Evolutionary conservation across 2,888 invertebrate species (phyloP), one percentile per base, ranked within the genome.

Genomic region (Campopleginae sp.): DNA sequence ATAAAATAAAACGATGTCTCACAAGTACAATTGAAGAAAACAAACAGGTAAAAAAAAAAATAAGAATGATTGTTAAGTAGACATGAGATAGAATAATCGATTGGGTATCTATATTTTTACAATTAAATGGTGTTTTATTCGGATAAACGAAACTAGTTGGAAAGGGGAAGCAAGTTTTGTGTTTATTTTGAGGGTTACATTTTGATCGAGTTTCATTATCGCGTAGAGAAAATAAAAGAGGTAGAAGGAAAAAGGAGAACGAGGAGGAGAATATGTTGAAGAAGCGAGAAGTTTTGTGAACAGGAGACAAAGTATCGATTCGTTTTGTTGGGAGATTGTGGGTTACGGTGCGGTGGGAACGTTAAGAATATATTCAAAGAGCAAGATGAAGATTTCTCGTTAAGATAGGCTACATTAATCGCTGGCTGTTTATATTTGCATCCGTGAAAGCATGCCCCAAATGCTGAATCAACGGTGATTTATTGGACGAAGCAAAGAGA

Each of bases 301-400:
- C 46, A 58, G 19, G 51, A 66, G 51, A 70, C 68, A 54, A 58
- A 54, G 68, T 78, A 78, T 70, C 70, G 61, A 70, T 70, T 78
- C 46, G 68, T 66, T 78, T 70, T 63, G 19, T 19, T 76, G 46
- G 63, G 19, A 54, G 44, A 44, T 68, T 58, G 54, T 44, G 46
- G 58, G 42, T 31, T 58, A 48, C 23, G 42, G 31, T 19, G 42
- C 14, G 33, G 17, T 14, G 63, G 14, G 19, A 65, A 7, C 19
- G 33, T 51, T n/a, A 31, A 14, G 70, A 58, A 19, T 58, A 51
- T 38, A 46, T 63, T 63, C 44, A 46, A 51, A 48, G 51, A 48
- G 65, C 23, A 31, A 66, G 44, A 78, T 78, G 46, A 71, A 79
- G 71, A 71, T 79, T 63, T 79, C 63, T 71, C 71, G 63, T 79